A percentile compares a stretch with the other conserved stretches of the same genome.
Evolutionary conservation across 2,797 vertebrate genomes (phyloP).

Genomic region (Sebastes oblongus): DNA sequence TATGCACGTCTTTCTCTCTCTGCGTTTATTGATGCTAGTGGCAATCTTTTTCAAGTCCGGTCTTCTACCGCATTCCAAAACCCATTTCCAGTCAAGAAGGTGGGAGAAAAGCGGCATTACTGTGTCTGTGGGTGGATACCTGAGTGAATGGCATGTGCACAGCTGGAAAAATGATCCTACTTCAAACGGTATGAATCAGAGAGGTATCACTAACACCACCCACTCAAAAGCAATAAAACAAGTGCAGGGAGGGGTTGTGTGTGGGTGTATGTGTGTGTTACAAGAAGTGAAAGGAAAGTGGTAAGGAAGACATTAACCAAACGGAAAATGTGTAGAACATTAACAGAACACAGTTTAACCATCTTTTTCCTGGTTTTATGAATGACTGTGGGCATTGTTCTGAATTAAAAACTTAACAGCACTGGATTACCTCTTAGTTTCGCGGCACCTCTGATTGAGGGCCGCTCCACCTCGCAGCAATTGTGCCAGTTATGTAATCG

Average conservation of each 20-base stretch:
- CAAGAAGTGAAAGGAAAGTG: conserved; percentile 54
- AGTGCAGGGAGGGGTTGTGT: conserved; percentile 55
- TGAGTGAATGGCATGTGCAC: conserved; percentile 73
- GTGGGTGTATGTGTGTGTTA: conserved; percentile 18
- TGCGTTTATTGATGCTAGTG: conserved; percentile 38
- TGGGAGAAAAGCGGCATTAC: conserved; percentile 33
- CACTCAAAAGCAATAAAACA: conserved; percentile 80
- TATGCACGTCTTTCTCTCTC: conserved; percentile 5
- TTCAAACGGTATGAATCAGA: conserved; percentile 81
- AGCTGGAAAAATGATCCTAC: conserved; percentile 81
- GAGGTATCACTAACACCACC: conserved; percentile 79
- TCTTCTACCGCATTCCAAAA: conserved; percentile 57
- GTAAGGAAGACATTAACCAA: conserved; percentile 29
- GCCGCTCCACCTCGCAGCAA: neutral
- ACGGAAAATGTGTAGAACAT: conserved; percentile 30
- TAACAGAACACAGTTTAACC: conserved; percentile 38
- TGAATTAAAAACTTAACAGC: conserved; percentile 43
- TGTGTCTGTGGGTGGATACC: conserved; percentile 73
- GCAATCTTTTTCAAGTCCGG: conserved; percentile 49
- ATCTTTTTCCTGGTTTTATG: conserved; percentile 37
- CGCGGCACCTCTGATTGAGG: neutral
- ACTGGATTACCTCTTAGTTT: neutral
- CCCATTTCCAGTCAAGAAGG: conserved; percentile 43
- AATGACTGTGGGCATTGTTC: conserved; percentile 57
- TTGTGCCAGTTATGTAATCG: conserved; percentile 56